phyloP scores from a whole-genome alignment of 2,113 vertebrate species.

The Plectropomus leopardus region DNA sequence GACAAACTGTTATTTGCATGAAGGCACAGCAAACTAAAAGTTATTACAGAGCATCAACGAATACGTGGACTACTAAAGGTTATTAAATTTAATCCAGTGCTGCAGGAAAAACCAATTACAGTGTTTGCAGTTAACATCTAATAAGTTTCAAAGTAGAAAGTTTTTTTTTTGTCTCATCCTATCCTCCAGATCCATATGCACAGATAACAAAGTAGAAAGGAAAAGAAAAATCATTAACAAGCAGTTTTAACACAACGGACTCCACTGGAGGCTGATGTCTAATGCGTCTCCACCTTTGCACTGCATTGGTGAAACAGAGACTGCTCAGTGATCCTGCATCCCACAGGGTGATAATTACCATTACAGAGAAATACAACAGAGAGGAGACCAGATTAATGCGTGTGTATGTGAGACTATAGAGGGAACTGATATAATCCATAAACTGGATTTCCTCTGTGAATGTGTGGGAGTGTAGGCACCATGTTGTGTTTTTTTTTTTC shows the following conservation, averaged over 20 bases:
- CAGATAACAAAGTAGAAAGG: slow-evolving; percentile 14
- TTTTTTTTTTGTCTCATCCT: not conserved
- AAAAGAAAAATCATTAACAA: slow-evolving; percentile 3
- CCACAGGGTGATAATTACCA: slow-evolving; percentile 53
- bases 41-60: not conserved
- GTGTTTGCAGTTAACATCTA: not conserved
- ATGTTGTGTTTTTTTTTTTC: not conserved
- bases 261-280: slow-evolving; percentile 9
- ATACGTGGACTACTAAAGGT: not conserved
- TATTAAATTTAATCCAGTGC: not conserved
- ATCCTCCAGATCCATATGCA: not conserved
- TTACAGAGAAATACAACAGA: slow-evolving; percentile 44
- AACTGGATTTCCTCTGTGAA: not conserved
- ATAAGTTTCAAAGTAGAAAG: not conserved
- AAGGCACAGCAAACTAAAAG: not conserved
- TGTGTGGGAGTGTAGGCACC: slow-evolving; percentile 1
- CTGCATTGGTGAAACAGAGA: slow-evolving; percentile 18
- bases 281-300: slow-evolving; percentile 22
- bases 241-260: not conserved
- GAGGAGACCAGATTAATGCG: slow-evolving; percentile 16
- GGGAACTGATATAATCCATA: slow-evolving; percentile 29
- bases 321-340: slow-evolving; percentile 12
- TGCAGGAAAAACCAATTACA: not conserved
- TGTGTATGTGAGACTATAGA: not conserved
- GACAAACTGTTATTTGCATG: not conserved